These are phyloP conservation scores for Datnioides undecimradiatus DNA, from an alignment of 2,113 vertebrate genomes.

Conservation along the genomic window DNA sequence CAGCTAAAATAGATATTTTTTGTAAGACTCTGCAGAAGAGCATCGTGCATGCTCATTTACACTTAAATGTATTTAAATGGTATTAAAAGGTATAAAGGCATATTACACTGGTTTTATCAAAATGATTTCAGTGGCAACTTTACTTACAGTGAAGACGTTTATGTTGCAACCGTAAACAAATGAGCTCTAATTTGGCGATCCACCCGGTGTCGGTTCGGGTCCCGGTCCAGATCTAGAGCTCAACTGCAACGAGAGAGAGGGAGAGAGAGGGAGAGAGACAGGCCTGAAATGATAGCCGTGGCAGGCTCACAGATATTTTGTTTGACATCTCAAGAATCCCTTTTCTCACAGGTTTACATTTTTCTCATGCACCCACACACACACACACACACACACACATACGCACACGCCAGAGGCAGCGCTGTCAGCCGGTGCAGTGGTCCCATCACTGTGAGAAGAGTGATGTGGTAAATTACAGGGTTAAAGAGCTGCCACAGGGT, in stretches of 20 bases:
- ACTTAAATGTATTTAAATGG: no score
- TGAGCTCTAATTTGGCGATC: background rate
- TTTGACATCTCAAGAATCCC: slow-evolving; percentile 65
- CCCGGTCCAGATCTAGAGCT: background rate
- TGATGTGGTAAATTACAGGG: slow-evolving; percentile 80
- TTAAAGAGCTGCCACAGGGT: slow-evolving; percentile 75
- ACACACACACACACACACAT: slow-evolving; percentile 31
- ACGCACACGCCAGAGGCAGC: slow-evolving; percentile 47
- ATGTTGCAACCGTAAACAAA: slow-evolving; percentile 13
- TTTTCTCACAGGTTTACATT: slow-evolving; percentile 32
- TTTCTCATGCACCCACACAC: slow-evolving; percentile 6
- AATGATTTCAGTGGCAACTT: background rate
- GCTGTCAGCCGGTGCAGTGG: slow-evolving; percentile 61
- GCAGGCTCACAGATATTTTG: slow-evolving; percentile 38
- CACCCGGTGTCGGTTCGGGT: background rate
- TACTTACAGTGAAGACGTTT: slow-evolving; percentile 12
- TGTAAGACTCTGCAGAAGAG: no score
- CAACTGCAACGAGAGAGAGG: slow-evolving; percentile 23
- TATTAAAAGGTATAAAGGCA: no score
- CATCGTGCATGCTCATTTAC: no score
- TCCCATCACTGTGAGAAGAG: slow-evolving; percentile 63
- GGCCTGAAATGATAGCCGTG: slow-evolving; percentile 8
- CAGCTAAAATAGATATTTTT: no score
- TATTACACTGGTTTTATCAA: no score
- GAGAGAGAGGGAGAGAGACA: background rate